These are phyloP conservation scores for Triplophysa tibetana DNA, from an alignment of 2,113 vertebrate species.

Conservation along the genomic window DNA sequence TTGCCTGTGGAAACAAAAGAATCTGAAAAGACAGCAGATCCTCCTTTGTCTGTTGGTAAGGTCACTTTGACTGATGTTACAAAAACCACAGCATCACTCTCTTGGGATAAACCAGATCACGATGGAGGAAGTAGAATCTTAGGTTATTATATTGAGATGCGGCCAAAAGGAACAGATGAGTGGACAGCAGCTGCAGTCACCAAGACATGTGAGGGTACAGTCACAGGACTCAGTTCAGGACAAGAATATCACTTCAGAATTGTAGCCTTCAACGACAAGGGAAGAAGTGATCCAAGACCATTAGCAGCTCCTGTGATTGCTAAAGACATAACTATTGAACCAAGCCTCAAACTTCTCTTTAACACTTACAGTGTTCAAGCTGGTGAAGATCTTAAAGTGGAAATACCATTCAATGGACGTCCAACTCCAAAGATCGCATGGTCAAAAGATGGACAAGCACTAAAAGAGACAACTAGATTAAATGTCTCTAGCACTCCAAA, in stretches of 20 bases:
- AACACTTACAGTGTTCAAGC: constrained; percentile 89
- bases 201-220: constrained; percentile 88
- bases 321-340: constrained; percentile 89
- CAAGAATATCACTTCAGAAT: constrained; percentile 92
- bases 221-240: constrained; percentile 86
- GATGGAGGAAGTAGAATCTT: constrained; percentile 95
- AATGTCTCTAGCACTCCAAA: constrained; percentile 84
- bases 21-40: constrained; percentile 89
- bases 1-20: constrained; percentile 83
- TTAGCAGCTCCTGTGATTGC: constrained; percentile 89
- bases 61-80: constrained; percentile 91
- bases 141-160: constrained; percentile 96
- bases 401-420: constrained; percentile 89
- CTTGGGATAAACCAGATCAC: constrained; percentile 95
- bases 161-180: constrained; percentile 88
- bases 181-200: constrained; percentile 86
- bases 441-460: constrained; percentile 87
- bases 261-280: constrained; percentile 94
- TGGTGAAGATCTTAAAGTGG: constrained; percentile 92
- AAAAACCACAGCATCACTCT: constrained; percentile 86
- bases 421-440: constrained; percentile 87
- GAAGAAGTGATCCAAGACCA: constrained; percentile 90
- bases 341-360: constrained; percentile 83
- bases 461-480: constrained; percentile 94
- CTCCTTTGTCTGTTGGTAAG: constrained; percentile 92